Base-by-base conservation (phyloP, 2,888 invertebrate genomes). In the Aphrophora alni region DNA sequence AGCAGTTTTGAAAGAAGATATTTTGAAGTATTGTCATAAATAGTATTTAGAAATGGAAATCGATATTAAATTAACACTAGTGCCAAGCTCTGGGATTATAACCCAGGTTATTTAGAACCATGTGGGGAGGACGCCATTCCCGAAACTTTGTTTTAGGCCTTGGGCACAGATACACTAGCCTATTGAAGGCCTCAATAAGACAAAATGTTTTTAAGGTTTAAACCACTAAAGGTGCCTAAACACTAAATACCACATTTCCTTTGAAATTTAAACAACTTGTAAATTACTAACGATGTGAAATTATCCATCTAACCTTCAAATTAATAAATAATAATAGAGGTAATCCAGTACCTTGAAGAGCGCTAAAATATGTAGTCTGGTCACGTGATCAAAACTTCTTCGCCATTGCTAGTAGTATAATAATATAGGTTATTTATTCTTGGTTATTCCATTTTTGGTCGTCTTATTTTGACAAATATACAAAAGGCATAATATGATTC, bases 91-190 rank as follows among this genome's bases (percentile, higher is more conserved):
- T 59, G n/a, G 21, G 59, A 21, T 59, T 59, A 59, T 21, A 21
- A 59, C 59, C 59, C 85, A 85, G 85, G 85, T 84, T 85, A 82
- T 81, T 81, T 81, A 82, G 82, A 84, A 84, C 92, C 90, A 93
- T 93, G 93, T 92, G 92, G 85, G 92, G 89, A 90, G 91, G 93
- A 93, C 93, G 93, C 93, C 93, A 93, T 93, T 92, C 92, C 91
- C 90, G 91, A 90, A 90, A 90, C 90, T 91, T 91, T 91, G 80
- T 82, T 90, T 90, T 90, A 91, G 90, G 90, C 90, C 90, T 90
- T 81, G 81, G 80, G 75, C 89, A 78, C 84, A 82, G 84, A 84
- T 81, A 89, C 89, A 89, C 88, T 89, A 88, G 85, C 87, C 89
- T 88, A 88, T 89, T 88, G 87, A 89, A 89, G 89, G 85, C 87